These are phyloP conservation scores for Microcebus tavaratra DNA, from an alignment of 2,113 vertebrate genomes.

Conservation along the genomic window DNA sequence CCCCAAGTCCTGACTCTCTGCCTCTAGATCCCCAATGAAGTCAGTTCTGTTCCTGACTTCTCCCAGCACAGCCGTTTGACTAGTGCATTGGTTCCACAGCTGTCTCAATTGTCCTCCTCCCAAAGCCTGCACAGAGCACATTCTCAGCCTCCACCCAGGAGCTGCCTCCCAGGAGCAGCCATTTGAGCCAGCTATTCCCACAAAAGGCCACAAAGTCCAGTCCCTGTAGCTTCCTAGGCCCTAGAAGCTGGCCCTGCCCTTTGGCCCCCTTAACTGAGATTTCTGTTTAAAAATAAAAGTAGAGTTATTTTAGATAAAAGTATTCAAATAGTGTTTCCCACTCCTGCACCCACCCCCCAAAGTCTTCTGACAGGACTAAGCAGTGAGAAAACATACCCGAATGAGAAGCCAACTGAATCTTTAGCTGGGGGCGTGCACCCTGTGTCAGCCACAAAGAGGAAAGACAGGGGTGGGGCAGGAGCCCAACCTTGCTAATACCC, in stretches of 20 bases:
- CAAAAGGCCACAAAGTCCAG: neutral
- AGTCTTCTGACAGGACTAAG: neutral
- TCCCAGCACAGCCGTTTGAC: neutral
- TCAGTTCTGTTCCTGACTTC: neutral
- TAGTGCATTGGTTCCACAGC: neutral
- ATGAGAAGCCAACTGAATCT: neutral
- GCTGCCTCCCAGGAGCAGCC: neutral
- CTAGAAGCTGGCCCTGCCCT: neutral
- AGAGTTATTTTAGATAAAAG: neutral
- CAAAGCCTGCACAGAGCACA: neutral
- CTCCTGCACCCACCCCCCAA: neutral
- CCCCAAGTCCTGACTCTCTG: neutral
- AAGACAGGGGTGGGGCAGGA: neutral
- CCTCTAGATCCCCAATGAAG: neutral
- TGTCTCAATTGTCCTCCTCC: neutral
- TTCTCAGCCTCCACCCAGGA: neutral
- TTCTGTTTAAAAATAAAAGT: neutral
- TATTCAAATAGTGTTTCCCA: neutral
- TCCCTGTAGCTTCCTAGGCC: neutral
- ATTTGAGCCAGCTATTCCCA: neutral
- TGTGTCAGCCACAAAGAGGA: neutral
- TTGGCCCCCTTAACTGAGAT: neutral
- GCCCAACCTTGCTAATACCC: no score
- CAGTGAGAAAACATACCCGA: neutral
- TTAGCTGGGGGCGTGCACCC: rapidly evolving